phyloP scores from a whole-genome alignment of 2,113 vertebrate genomes.

The Taurulus bubalis region DNA sequence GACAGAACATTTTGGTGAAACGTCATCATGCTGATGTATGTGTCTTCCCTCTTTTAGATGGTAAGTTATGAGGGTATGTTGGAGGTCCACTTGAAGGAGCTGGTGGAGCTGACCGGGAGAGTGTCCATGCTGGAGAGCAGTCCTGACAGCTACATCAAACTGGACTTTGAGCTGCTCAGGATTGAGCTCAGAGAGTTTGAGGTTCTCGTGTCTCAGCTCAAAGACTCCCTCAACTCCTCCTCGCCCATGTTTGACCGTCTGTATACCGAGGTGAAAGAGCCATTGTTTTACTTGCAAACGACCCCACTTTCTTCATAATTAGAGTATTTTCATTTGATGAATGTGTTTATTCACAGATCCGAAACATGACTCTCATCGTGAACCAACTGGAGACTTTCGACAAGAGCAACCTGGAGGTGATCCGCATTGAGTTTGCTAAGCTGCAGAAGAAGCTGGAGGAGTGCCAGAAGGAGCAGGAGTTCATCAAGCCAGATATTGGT shows the following conservation, averaged over 20 bases:
- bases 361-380: conserved; percentile 81
- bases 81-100: conserved; percentile 61
- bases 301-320: neutral
- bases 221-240: conserved; percentile 73
- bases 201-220: conserved; percentile 75
- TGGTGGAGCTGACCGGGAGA: conserved; percentile 58
- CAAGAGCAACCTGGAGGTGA: conserved; percentile 79
- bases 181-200: conserved; percentile 79
- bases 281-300: neutral
- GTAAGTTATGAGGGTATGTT: conserved; percentile 60
- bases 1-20: neutral
- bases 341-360: conserved; percentile 67
- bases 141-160: conserved; percentile 74
- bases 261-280: conserved; percentile 69
- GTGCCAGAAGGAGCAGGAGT: conserved; percentile 75
- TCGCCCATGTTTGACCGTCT: conserved; percentile 76
- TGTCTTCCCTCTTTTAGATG: conserved; percentile 57
- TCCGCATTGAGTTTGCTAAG: conserved; percentile 78
- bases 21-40: neutral
- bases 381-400: conserved; percentile 82
- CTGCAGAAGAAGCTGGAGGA: conserved; percentile 83
- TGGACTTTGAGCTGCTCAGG: conserved; percentile 81
- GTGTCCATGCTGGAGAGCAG: conserved; percentile 63
- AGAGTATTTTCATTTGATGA: neutral
- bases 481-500: conserved; percentile 73